These are phyloP conservation scores for Microtus richardsoni DNA, from an alignment of 2,113 vertebrate genomes.

Conservation along the genomic window DNA sequence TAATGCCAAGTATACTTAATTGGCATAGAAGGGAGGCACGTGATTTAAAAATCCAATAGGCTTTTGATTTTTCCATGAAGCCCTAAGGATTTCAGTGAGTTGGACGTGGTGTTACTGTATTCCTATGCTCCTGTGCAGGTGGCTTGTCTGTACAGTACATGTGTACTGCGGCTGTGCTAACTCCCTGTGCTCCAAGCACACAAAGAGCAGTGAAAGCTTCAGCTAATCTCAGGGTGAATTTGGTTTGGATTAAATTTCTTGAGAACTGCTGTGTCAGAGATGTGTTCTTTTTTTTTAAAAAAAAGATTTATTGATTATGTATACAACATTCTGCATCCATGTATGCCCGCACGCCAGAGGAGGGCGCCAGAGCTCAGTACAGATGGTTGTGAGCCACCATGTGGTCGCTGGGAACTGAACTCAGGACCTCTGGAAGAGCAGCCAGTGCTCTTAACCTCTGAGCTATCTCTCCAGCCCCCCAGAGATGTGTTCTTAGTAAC, in stretches of 20 bases:
- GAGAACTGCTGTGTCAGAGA: conserved; percentile 16
- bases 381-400: no score
- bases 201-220: background rate
- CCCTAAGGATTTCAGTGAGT: background rate
- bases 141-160: background rate
- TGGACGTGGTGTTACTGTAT: conserved; percentile 1
- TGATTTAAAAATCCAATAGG: conserved; percentile 49
- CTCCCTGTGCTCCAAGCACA: background rate
- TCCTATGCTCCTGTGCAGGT: background rate
- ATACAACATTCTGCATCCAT: no score
- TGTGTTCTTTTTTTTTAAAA: background rate
- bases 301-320: no score
- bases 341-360: no score
- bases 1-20: conserved; percentile 71
- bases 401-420: no score
- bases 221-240: conserved; percentile 45
- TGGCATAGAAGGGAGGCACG: conserved; percentile 50
- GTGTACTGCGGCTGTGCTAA: background rate
- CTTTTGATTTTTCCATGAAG: background rate
- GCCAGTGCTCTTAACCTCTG: no score
- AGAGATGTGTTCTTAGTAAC: conserved; percentile 4
- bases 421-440: no score
- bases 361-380: no score
- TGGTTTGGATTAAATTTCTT: background rate
- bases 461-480: no score